These are phyloP conservation scores for Galeopterus variegatus DNA, from an alignment of 2,113 vertebrate genomes.

Conservation along the genomic window DNA sequence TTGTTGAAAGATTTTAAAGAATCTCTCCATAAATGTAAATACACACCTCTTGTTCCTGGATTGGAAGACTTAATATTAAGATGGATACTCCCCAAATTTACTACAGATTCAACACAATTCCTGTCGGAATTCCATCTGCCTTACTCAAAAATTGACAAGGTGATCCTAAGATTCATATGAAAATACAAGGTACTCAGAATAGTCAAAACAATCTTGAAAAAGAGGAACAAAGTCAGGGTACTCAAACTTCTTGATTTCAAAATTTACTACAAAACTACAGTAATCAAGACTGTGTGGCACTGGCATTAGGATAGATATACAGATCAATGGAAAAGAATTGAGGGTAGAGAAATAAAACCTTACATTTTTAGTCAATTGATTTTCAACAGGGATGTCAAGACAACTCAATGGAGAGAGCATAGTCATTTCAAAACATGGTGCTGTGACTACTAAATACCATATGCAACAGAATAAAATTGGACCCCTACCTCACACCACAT, in stretches of 20 bases:
- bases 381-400: background rate
- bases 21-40: background rate
- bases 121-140: background rate
- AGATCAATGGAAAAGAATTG: background rate
- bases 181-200: background rate
- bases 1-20: background rate
- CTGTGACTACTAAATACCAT: background rate
- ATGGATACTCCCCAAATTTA: background rate
- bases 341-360: background rate
- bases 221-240: background rate
- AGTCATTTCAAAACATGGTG: background rate
- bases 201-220: background rate
- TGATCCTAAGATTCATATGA: background rate
- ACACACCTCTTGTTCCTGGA: background rate
- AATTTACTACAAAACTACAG: background rate
- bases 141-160: background rate
- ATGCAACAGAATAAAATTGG: background rate
- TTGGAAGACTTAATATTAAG: background rate
- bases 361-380: background rate
- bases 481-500: background rate
- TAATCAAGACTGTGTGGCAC: background rate
- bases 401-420: background rate
- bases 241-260: background rate
- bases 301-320: background rate
- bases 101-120: slow-evolving; percentile 1